Base-by-base conservation (phyloP, 1,140 invertebrate species). In the Oreohelix idahoensis region DNA sequence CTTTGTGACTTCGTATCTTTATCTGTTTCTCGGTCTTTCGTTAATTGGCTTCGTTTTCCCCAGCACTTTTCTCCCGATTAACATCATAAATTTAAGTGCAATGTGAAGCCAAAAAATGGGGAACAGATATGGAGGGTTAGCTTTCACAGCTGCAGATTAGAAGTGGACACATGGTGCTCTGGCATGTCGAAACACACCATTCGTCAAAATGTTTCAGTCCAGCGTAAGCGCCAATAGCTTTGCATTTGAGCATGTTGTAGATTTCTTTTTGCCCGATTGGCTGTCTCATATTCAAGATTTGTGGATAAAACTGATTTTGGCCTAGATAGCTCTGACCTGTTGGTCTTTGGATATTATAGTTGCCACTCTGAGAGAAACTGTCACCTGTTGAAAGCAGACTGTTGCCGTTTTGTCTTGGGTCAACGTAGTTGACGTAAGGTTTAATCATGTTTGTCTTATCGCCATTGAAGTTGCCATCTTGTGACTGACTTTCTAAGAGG, bases 161-260 rank as follows among this genome's bases (percentile, higher is more conserved):
- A 11, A 84, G 75, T 0, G 87, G 87, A 77, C 85, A 87, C 39
- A 86, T 78, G 26, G 76, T 23, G 13, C 53, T 73, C 11, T 81
- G 51, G 51, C 87, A 87, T 39, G 84, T 86, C 26, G 58, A 83
- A 13, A 83, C 39, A 58, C 87, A 87, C 87, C 87, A 87, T 23
- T 84, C 75, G 58, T 87, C 85, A 66, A 85, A 87, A 20, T 83
- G 79, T 0, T n/a, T n/a, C 20, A 83, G 26, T 15, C 84, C 84
- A 0, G 81, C 35, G 51, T 87, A 85, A 17, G 70, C 73, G 0
- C 87, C 85, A 32, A 71, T 81, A 0, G 86, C 86, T 29, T 53
- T 51, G 63, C 86, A 87, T n/a, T 36, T 70, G 20, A 71, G 63
- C n/a, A 2, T 36, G 32, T 20, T 20, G 11, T 5, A 36, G 2